Evolutionary conservation across 1,140 invertebrate species (phyloP), one percentile per base, ranked within the genome.

Genomic region (Drosophila mauritiana): DNA sequence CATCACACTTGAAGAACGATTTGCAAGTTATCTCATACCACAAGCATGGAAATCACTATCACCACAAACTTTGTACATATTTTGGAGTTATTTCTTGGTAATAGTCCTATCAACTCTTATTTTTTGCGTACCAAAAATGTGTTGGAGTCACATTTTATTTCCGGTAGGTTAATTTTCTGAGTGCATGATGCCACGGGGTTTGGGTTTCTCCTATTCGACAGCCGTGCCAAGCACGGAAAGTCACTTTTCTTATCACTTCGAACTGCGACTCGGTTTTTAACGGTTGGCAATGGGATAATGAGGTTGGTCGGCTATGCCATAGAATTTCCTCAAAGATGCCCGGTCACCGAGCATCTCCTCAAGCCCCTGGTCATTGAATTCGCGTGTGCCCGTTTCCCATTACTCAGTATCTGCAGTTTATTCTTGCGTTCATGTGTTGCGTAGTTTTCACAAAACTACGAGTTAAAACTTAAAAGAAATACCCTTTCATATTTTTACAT

Each of bases 181-280:
- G 36, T 68, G 37, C 13, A 11, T 7, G 12, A 6, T 5, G 10
- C 43, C 43, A 42, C 45, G 12, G 20, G 11, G n/a, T 25, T 36
- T 42, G 20, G n/a, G 20, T 25, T 36, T 42, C 63, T 61, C 36
- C 65, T 70, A 56, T n/a, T n/a, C 20, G 42, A 45, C 46, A 48
- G 34, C 58, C 55, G 80, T 85, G 64, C 82, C 83, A 78, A 68
- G 82, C 83, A 85, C 82, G 34, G 64, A 52, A 52, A 64, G 69
- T 75, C 70, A 67, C 78, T 81, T 80, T 86, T 59, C 73, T 86
- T 82, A 82, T 85, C 81, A 54, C 48, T 39, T 58, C 6, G 3
- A 51, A 43, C 39, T 43, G 46, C 48, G 57, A 53, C 43, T 39
- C 37, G 40, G 25, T 57, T 63, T 54, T 42, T 25, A 56, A 39